Evolutionary conservation across 35 echinoderm and acorn worm species (phyloP), one percentile per base, ranked within the genome.

Genomic region (Lytechinus variegatus): DNA sequence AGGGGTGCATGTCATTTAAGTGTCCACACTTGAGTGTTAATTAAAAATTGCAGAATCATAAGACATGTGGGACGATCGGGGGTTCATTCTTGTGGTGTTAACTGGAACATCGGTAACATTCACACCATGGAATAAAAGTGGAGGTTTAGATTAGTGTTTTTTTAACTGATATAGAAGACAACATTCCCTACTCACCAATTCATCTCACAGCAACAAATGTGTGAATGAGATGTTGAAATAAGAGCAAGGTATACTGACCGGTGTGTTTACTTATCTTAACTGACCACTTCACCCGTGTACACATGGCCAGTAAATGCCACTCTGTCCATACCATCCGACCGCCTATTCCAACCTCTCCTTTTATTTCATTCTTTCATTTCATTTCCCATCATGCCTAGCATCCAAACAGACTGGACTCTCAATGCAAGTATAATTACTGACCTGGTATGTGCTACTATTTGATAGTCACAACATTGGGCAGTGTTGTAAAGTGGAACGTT

Each of bases 371-470:
- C 66, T 24, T 79, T 79, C 66, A 79, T 52, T 44, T 90, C 33
- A 44, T 90, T 90, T 90, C 28, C 88, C 27, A 90, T 90, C 52
- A 52, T 90, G 5, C 52, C 29, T 54, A 21, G 9, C 88, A 16
- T 93, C 92, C 92, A 93, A 93, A 93, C 88, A 93, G 14, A 27
- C 55, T 10, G 52, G 21, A 27, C 16, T 93, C 52, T 13, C 92
- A 93, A 57, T 27, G 92, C 92, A 57, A 93, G 52, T 21, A 57
- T 93, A 57, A 93, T 93, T 93, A 54, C 55, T 2, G 53, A 27
- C 52, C 53, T 57, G 92, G 92, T 93, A 93, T 93, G 54, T 57
- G 92, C 92, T 93, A 93, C 92, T 57, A 55, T 55, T 93, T 93
- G 92, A 54, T 54, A 90, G 28, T 33, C 88, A 54, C 53, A 57